These are phyloP conservation scores for Colistium nudipinnis DNA, from an alignment of 2,113 vertebrate genomes.

Conservation along the genomic window DNA sequence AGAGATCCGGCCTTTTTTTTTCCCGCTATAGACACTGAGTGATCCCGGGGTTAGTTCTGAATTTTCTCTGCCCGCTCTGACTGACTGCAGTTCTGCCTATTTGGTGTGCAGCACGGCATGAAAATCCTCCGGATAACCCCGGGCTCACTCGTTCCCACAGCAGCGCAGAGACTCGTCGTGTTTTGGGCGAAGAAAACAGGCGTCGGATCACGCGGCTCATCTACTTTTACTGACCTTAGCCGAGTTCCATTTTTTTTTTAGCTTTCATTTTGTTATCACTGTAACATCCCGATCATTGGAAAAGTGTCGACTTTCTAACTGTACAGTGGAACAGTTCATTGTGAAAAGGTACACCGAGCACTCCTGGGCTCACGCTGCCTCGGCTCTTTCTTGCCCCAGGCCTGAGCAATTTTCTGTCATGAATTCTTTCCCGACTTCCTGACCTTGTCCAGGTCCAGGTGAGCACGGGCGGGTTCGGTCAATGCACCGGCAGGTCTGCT, in stretches of 20 bases:
- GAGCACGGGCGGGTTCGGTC: slow-evolving; percentile 43
- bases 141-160: slow-evolving; percentile 60
- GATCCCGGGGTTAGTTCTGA: slow-evolving; percentile 67
- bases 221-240: slow-evolving; percentile 58
- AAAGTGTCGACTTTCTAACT: slow-evolving; percentile 2
- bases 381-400: slow-evolving; percentile 43
- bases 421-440: slow-evolving; percentile 51
- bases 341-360: slow-evolving; percentile 50
- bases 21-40: slow-evolving; percentile 50
- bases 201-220: slow-evolving; percentile 44
- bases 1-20: slow-evolving; percentile 39
- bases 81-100: slow-evolving; percentile 69
- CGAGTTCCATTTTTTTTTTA: slow-evolving; percentile 27
- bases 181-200: slow-evolving; percentile 47
- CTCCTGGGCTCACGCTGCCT: slow-evolving; percentile 51
- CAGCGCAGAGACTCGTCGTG: slow-evolving; percentile 45
- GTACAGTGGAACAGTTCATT: slow-evolving; percentile 12
- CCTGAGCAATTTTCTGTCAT: slow-evolving; percentile 23
- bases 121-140: slow-evolving; percentile 66
- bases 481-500: slow-evolving; percentile 57
- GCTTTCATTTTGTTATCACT: slow-evolving; percentile 48
- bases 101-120: slow-evolving; percentile 73
- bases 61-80: slow-evolving; percentile 62
- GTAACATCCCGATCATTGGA: slow-evolving; percentile 54
- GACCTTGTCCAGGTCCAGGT: slow-evolving; percentile 69